These are phyloP conservation scores for Epinephelus cyanopodus DNA, from an alignment of 2,113 vertebrate genomes.

Conservation along the genomic window DNA sequence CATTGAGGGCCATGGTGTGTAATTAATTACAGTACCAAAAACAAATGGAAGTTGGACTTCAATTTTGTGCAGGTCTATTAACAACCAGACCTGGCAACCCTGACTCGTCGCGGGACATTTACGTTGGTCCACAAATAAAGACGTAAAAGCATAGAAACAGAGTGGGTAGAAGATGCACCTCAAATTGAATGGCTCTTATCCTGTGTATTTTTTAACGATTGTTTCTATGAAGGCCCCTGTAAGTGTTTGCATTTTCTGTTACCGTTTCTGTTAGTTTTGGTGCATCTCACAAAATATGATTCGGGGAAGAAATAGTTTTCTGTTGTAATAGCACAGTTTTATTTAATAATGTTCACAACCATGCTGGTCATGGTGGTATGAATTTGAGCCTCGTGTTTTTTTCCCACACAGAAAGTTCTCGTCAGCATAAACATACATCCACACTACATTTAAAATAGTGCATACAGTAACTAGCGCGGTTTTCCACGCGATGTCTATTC, in stretches of 20 bases:
- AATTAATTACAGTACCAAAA: background rate
- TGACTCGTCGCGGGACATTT: constrained; percentile 32
- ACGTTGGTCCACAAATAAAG: constrained; percentile 19
- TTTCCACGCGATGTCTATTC: background rate
- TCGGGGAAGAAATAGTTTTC: background rate
- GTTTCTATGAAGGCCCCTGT: background rate
- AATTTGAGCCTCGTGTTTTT: background rate
- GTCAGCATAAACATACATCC: background rate
- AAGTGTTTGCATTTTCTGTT: background rate
- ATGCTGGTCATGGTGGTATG: background rate
- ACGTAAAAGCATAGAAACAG: constrained; percentile 31
- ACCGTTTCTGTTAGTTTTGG: too few species aligned
- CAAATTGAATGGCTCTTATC: background rate
- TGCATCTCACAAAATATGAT: background rate
- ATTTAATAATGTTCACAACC: background rate
- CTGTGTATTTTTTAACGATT: background rate
- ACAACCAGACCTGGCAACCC: constrained; percentile 57
- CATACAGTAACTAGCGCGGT: background rate
- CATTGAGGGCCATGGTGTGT: background rate
- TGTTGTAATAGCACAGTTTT: background rate
- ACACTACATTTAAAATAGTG: background rate
- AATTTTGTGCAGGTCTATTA: background rate
- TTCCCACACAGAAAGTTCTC: background rate
- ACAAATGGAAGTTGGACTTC: background rate
- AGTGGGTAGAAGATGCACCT: background rate